These are phyloP conservation scores for Furcula furcula DNA, from an alignment of 2,888 invertebrate species.

Conservation along the genomic window DNA sequence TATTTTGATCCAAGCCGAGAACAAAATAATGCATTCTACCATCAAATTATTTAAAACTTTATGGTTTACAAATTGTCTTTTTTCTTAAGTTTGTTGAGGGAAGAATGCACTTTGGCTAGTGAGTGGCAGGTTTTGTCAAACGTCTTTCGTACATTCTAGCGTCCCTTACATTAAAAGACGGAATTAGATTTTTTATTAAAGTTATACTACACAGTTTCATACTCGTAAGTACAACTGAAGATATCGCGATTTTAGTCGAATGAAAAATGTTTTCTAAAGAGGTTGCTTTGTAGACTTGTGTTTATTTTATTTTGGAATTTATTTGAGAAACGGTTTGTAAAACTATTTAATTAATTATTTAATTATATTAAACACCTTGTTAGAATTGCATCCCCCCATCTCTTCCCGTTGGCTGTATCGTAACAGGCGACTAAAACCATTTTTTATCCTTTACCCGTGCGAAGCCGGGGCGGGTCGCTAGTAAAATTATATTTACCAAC, in stretches of 20 bases:
- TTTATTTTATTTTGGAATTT: not conserved
- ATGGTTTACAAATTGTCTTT: slow-evolving; percentile 49
- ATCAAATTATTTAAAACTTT: slow-evolving; percentile 50
- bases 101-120: slow-evolving; percentile 16
- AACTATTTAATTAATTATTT: no score
- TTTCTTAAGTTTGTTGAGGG: slow-evolving; percentile 33
- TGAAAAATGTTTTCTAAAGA: no score
- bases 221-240: no score
- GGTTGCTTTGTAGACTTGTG: no score
- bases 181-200: not conserved
- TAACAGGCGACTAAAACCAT: no score
- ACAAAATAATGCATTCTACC: slow-evolving; percentile 53
- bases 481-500: not conserved
- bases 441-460: no score
- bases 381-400: no score
- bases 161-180: not conserved
- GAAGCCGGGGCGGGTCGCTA: no score
- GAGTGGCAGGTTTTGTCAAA: slow-evolving; percentile 2
- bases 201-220: not conserved
- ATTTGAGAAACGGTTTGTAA: not conserved
- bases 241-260: no score
- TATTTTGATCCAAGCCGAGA: slow-evolving; percentile 38
- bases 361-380: no score
- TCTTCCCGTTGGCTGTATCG: no score
- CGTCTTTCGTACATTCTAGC: no score